Base-by-base conservation (phyloP, 2,113 vertebrate species). In the Leucoraja erinaceus region DNA sequence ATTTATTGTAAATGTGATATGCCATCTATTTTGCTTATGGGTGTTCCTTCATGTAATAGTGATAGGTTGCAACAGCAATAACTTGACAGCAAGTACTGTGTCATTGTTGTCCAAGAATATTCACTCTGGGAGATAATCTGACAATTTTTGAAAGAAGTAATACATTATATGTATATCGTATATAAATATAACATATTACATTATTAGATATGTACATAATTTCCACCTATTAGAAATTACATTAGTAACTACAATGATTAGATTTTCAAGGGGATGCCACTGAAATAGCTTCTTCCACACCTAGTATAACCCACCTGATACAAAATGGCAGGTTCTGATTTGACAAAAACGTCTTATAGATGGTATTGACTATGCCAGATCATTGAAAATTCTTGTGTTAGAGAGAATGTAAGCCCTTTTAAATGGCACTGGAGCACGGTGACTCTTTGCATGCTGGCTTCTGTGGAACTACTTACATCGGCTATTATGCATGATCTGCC, bases 81-180 rank as follows among this genome's bases (percentile, higher is more conserved):
- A 59, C 59, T 88, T 88, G 83, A 5, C 83, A 88, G 83, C 61
- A 72, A 72, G 59, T 88, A 54, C 8, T 88, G 81, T 86, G 59
- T 88, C 59, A 66, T 63, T 33, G 83, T 18, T 88, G 83, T 28
- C 12, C 83, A 88, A 63, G 61, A 88, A 33, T 6, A 66, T 66
- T 88, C 59, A 66, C 59, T 16, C 83, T 63, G 83, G 28, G 38
- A 22, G 78, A 22, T 16, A 61, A 84, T 20, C 25, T 59, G 56
- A n/a, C 11, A n/a, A 83, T 63, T 63, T 86, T 59, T n/a, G 59
- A 25, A n/a, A 61, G 83, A 14, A 61, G 83, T 86, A 28, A 63
- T 86, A 86, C 33, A 33, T 33, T 77, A 88, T 86, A 59, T 28
- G 59, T 84, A 84, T 83, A 54, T 38, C 54, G 25, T 59, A 84